A percentile compares a stretch with the other conserved stretches of the same genome.
Conservation (phyloP, 2,888 invertebrate genomes). For the Cataglyphis albicans region DNA sequence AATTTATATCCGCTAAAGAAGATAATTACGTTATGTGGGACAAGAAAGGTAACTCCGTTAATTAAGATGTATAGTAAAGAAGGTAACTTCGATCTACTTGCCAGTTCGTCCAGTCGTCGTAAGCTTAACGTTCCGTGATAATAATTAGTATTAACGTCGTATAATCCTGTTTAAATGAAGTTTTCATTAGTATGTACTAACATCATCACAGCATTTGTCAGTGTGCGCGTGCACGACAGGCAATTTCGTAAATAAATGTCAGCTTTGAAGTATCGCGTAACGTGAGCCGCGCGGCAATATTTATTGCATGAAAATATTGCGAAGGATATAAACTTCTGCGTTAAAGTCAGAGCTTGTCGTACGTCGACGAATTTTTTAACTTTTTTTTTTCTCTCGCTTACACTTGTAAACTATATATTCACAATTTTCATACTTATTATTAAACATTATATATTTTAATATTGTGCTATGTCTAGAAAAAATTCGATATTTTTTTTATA, state of each 20-base stretch:
- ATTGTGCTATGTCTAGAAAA: no score
- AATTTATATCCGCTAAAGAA: neutral
- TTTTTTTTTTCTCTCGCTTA: neutral
- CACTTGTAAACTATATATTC: neutral
- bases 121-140: conserved; percentile 18
- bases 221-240: conserved; percentile 22
- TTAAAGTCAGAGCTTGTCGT: conserved; percentile 36
- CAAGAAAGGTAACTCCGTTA: conserved; percentile 8
- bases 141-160: conserved; percentile 48
- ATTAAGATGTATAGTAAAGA: conserved; percentile 33
- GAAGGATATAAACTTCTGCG: conserved; percentile 42
- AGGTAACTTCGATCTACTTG: conserved; percentile 12
- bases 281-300: conserved; percentile 43
- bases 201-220: conserved; percentile 45
- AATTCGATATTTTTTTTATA: neutral
- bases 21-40: neutral
- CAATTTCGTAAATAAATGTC: conserved; percentile 60
- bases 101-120: conserved; percentile 1
- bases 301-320: conserved; percentile 57
- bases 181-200: conserved; percentile 46
- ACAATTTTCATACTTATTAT: neutral
- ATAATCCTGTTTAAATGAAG: conserved; percentile 48
- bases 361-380: neutral
- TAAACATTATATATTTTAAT: neutral
- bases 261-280: conserved; percentile 48